Conservation (phyloP, 2,888 invertebrate genomes). For the Conus canariensis region DNA sequence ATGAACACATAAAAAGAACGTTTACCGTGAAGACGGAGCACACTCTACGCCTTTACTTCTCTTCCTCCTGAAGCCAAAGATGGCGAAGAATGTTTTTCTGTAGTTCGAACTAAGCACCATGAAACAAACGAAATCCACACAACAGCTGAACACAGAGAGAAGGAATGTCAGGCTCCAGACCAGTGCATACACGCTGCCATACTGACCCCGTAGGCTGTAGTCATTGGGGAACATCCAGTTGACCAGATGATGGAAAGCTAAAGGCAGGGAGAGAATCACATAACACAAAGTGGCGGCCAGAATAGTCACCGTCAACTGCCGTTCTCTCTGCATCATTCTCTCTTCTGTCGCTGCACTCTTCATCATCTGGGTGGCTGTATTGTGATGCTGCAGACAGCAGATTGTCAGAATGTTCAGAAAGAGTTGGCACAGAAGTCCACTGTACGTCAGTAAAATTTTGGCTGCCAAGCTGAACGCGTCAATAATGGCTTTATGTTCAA, state of each 20-base stretch:
- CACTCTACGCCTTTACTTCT: background rate
- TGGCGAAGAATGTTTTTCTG: background rate
- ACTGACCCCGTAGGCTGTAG: background rate
- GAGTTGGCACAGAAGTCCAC: background rate
- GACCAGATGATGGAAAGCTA: background rate
- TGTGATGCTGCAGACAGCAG: background rate
- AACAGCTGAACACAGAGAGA: conserved; percentile 16
- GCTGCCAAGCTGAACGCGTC: conserved; percentile 17
- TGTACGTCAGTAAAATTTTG: conserved; percentile 8
- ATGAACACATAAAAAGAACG: too few relatives aligned
- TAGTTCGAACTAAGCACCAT: conserved; percentile 22
- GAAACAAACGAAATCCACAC: conserved; percentile 22
- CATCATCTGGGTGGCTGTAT: background rate
- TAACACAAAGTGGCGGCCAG: conserved; percentile 1
- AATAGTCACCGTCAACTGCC: background rate
- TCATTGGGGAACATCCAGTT: background rate
- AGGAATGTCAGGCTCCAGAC: background rate
- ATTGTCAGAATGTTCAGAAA: conserved; percentile 8
- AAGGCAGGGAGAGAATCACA: conserved; percentile 11
- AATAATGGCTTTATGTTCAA: background rate
- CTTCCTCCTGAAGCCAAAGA: background rate
- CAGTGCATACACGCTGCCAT: background rate
- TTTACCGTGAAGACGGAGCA: too few relatives aligned
- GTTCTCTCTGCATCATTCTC: background rate
- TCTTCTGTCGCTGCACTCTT: background rate